phyloP scores from a whole-genome alignment of 1,140 invertebrate species.

The Calliopsis andreniformis region DNA sequence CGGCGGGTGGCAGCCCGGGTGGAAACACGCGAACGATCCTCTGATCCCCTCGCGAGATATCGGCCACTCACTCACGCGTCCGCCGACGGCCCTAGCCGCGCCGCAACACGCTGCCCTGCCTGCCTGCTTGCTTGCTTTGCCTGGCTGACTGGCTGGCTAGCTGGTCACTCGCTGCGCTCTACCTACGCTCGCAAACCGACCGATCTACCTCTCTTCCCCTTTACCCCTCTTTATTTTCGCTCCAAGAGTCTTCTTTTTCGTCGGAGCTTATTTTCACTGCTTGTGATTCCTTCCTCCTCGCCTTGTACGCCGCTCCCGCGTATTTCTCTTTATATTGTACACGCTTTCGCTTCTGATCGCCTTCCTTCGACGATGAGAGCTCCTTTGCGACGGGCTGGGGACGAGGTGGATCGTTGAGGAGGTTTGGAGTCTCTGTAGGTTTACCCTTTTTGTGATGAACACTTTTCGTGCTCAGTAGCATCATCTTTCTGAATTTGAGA shows the following conservation, averaged over 20 bases:
- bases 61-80: conserved; percentile 80
- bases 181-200: conserved; percentile 52
- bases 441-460: no score
- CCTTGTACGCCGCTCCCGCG: neutral
- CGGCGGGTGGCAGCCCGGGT: conserved; percentile 71
- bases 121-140: conserved; percentile 4
- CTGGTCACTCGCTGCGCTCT: conserved; percentile 44
- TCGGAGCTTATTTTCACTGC: neutral
- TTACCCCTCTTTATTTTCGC: neutral
- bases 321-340: conserved; percentile 1
- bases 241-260: neutral
- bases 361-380: no score
- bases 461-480: no score
- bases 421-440: no score
- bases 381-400: no score
- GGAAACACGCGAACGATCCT: conserved; percentile 79
- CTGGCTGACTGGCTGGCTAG: conserved; percentile 8
- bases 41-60: conserved; percentile 81
- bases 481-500: no score
- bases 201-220: conserved; percentile 25
- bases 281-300: neutral
- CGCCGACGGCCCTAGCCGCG: conserved; percentile 71
- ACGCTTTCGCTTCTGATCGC: neutral
- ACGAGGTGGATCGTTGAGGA: no score
- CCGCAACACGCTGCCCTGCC: conserved; percentile 69